These are phyloP conservation scores for Odontamblyopus lacepedii DNA, from an alignment of 2,797 vertebrate species.

Conservation along the genomic window DNA sequence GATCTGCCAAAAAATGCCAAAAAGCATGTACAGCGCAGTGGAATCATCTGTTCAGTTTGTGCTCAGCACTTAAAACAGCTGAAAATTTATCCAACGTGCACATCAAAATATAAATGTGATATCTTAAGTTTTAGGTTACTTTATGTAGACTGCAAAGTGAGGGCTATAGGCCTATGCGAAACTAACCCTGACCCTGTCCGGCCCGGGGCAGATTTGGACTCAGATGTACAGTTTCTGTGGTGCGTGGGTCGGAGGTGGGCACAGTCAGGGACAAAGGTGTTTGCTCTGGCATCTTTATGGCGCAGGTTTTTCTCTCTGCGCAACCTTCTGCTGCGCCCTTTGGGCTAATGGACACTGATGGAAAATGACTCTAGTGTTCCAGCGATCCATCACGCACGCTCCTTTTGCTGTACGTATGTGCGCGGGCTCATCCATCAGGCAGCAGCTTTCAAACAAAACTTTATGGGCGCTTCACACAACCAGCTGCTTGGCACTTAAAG, in stretches of 20 bases:
- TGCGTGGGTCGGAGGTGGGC: not conserved
- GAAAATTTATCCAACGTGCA: not conserved
- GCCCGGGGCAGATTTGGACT: not conserved
- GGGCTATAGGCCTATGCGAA: no score
- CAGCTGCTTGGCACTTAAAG: conserved; percentile 28
- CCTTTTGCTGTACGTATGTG: conserved; percentile 5
- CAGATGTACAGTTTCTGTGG: not conserved
- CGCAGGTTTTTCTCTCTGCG: conserved; percentile 47
- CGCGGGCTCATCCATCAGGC: conserved; percentile 46
- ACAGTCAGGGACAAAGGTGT: conserved; percentile 16
- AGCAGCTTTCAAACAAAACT: conserved; percentile 49
- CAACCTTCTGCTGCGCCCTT: conserved; percentile 48
- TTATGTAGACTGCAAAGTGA: not conserved
- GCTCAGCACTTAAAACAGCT: no score
- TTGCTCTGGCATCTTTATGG: conserved; percentile 48
- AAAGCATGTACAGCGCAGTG: no score
- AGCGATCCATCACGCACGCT: conserved; percentile 53
- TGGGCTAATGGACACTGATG: conserved; percentile 66
- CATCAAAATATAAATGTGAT: not conserved
- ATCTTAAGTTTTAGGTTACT: not conserved
- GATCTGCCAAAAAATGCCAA: not conserved
- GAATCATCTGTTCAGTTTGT: no score
- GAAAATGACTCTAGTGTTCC: conserved; percentile 65
- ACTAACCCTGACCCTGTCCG: not conserved
- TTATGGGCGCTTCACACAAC: conserved; percentile 25